These are phyloP conservation scores for Arenaria interpres DNA, from an alignment of 2,113 vertebrate genomes.

Conservation along the genomic window DNA sequence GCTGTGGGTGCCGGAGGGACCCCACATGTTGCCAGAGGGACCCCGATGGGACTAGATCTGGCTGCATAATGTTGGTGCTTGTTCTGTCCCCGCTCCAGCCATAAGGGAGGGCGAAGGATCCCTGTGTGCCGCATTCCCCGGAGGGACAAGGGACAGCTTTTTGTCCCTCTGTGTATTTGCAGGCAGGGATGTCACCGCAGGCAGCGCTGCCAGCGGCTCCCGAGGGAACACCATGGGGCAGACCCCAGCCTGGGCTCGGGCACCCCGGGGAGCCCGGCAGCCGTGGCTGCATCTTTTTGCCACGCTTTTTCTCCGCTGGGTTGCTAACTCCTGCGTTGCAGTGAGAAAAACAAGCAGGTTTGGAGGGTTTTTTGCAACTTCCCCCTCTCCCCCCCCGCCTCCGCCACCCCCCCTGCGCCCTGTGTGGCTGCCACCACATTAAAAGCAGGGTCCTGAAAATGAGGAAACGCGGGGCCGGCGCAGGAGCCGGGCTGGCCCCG, in stretches of 20 bases:
- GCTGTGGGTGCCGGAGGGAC: neutral
- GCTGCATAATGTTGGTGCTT: neutral
- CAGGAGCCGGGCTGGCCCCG: neutral
- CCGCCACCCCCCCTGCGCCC: neutral
- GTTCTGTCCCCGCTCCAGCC: neutral
- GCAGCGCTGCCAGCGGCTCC: neutral
- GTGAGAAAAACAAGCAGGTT: neutral
- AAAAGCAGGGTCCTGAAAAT: neutral
- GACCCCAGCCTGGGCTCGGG: neutral
- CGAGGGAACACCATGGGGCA: accelerated
- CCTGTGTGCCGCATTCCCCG: neutral
- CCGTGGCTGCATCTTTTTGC: neutral
- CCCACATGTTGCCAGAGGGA: accelerated
- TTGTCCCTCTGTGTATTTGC: neutral
- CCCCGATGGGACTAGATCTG: neutral
- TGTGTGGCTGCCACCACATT: neutral
- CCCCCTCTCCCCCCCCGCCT: neutral
- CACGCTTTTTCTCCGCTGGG: accelerated
- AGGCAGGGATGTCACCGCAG: neutral
- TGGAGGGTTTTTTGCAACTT: constrained; percentile 37
- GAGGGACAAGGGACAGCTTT: neutral
- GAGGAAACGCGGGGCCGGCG: constrained; percentile 33
- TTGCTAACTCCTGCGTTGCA: neutral
- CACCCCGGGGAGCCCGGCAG: accelerated
- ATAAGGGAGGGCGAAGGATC: neutral